Evolutionary conservation across 1,140 invertebrate genomes (phyloP).

Genomic region (Atopsyche davidsoni): DNA sequence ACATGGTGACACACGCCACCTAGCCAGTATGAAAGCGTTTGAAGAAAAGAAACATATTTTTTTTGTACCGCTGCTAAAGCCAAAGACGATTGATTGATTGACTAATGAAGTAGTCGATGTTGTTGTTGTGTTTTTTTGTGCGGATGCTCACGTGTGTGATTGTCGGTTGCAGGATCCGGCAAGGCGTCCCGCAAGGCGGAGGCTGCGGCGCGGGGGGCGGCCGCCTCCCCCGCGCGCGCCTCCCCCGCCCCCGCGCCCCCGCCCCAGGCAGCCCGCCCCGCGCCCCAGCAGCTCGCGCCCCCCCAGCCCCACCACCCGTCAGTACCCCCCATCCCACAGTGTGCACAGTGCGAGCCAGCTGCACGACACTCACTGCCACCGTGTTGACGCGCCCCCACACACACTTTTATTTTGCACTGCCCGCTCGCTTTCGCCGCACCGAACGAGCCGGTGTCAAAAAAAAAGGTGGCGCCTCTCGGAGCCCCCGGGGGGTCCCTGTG

Average conservation of each 20-base stretch:
- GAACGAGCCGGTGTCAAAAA: too few relatives aligned
- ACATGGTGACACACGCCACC: too few relatives aligned
- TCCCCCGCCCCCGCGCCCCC: conserved; percentile 7
- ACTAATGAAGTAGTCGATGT: too few relatives aligned
- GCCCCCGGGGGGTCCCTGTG: too few relatives aligned
- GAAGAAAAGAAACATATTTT: neutral
- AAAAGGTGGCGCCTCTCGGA: too few relatives aligned
- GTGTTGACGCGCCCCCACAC: too few relatives aligned
- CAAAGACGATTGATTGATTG: neutral
- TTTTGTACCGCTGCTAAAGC: neutral
- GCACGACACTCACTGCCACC: too few relatives aligned
- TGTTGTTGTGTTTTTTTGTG: neutral
- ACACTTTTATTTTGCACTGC: too few relatives aligned
- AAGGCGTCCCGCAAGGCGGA: conserved; percentile 32
- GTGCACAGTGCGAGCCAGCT: too few relatives aligned
- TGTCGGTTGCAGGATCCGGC: conserved; percentile 31
- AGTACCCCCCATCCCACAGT: too few relatives aligned
- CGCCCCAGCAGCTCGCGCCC: conserved; percentile 24
- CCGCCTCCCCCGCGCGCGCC: conserved; percentile 9
- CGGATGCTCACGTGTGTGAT: neutral
- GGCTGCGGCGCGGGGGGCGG: conserved; percentile 29
- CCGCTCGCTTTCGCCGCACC: too few relatives aligned
- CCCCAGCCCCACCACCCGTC: conserved; percentile 22
- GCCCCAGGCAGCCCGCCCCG: conserved; percentile 9
- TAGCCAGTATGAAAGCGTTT: too few relatives aligned